Evolutionary conservation across 2,888 invertebrate species (phyloP).

Genomic region (Idaea aversata): DNA sequence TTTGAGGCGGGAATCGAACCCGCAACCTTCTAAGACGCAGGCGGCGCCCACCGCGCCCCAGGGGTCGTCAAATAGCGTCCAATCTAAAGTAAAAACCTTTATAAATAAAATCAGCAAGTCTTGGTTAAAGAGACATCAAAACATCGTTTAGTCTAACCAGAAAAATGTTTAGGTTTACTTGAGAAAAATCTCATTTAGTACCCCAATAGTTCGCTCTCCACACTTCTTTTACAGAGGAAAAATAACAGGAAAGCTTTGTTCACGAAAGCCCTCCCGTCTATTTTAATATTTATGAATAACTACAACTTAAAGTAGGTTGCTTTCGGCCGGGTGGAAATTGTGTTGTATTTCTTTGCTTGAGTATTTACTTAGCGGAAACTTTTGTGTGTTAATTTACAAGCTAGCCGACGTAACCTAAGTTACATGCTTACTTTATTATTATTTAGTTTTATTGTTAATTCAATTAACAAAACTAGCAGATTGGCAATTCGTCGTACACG

Average conservation of each 20-base stretch:
- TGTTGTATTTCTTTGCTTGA: neutral
- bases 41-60: no score
- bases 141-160: neutral
- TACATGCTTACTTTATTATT: neutral
- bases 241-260: neutral
- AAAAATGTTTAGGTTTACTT: neutral
- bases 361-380: neutral
- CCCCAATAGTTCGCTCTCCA: neutral
- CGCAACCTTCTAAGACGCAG: no score
- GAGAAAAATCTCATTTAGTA: neutral
- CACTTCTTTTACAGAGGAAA: neutral
- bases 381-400: neutral
- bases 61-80: neutral
- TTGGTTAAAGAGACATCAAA: neutral
- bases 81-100: neutral
- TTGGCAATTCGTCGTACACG: no score
- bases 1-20: no score
- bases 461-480: no score
- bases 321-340: neutral
- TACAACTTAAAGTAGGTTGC: neutral
- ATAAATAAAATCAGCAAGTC: neutral
- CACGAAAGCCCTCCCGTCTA: neutral
- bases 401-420: neutral
- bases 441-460: neutral
- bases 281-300: slow-evolving; percentile 1